Evolutionary conservation across 2,888 invertebrate species (phyloP).

Genomic region (Heliconius charithonia): DNA sequence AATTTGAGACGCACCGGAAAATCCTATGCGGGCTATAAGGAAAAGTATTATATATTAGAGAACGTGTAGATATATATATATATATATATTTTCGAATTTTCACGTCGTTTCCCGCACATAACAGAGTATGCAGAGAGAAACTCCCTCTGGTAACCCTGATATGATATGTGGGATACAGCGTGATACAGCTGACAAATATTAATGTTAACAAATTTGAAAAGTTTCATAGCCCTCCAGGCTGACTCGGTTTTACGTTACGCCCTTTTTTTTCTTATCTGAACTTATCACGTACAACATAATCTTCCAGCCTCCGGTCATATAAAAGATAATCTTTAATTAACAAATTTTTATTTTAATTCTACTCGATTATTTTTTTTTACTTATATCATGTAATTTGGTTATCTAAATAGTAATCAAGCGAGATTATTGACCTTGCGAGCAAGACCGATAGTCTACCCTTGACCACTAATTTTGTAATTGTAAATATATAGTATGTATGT

Average conservation of each 20-base stretch:
- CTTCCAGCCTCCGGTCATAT: background rate
- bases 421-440: too few species aligned
- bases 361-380: background rate
- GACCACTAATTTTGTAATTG: too few species aligned
- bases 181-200: too few species aligned
- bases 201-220: too few species aligned
- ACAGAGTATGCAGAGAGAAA: background rate
- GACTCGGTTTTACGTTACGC: background rate
- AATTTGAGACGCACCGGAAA: background rate
- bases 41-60: background rate
- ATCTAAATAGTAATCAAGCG: too few species aligned
- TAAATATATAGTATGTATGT: background rate
- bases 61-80: background rate
- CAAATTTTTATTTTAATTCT: background rate
- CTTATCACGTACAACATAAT: background rate
- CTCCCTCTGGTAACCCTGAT: too few species aligned
- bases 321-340: background rate
- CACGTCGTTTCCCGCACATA: background rate
- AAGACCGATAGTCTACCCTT: too few species aligned
- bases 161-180: too few species aligned
- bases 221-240: too few species aligned
- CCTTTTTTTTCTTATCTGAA: background rate
- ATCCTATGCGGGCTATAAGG: background rate
- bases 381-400: too few species aligned
- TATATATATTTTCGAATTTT: background rate